Evolutionary conservation across 1,140 invertebrate genomes (phyloP).

Genomic region (Papilio dardanus): DNA sequence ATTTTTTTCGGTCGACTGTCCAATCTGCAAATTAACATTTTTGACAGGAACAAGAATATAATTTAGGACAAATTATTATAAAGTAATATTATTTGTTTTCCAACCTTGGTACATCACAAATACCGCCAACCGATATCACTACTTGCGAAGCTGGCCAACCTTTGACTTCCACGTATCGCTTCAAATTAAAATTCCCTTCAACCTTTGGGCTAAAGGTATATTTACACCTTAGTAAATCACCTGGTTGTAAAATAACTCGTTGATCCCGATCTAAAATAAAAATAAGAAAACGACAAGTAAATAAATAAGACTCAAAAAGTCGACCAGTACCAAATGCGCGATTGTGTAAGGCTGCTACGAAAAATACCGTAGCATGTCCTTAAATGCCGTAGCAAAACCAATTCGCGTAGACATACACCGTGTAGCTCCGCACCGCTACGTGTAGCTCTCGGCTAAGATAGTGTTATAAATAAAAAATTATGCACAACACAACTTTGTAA

Average conservation of each 20-base stretch:
- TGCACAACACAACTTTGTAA: slow-evolving; percentile 20
- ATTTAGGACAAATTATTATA: no score
- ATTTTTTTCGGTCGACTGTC: slow-evolving; percentile 76
- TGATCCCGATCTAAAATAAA: slow-evolving; percentile 46
- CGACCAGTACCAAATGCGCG: neutral
- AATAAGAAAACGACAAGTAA: neutral
- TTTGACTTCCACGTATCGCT: slow-evolving; percentile 70
- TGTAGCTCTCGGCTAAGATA: neutral
- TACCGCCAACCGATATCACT: slow-evolving; percentile 64
- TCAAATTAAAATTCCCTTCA: slow-evolving; percentile 68
- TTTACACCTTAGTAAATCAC: slow-evolving; percentile 72
- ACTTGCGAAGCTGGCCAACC: slow-evolving; percentile 73
- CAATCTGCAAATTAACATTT: slow-evolving; percentile 53
- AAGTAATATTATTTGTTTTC: no score
- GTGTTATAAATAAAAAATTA: neutral
- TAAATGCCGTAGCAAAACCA: neutral
- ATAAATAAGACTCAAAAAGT: no score
- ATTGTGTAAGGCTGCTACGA: neutral
- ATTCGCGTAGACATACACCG: neutral
- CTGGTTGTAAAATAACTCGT: slow-evolving; percentile 66
- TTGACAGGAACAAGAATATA: no score
- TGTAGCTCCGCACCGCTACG: neutral
- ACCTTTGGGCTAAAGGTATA: slow-evolving; percentile 69
- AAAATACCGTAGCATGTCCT: neutral
- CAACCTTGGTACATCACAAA: slow-evolving; percentile 74